These are phyloP conservation scores for Picus viridis DNA, from an alignment of 2,797 vertebrate species.

Conservation along the genomic window DNA sequence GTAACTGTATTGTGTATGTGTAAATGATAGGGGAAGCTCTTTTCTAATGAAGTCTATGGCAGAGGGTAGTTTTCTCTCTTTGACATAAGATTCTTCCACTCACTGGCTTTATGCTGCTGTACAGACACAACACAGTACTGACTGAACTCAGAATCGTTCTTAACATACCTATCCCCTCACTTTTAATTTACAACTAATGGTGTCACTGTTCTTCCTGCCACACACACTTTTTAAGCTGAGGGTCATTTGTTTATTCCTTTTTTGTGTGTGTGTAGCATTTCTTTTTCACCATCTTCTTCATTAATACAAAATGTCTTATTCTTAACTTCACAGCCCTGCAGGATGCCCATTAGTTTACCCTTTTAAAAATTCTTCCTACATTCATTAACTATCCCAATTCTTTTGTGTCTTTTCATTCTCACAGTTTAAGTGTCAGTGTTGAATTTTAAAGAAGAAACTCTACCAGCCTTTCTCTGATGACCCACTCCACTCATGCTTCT, in stretches of 20 bases:
- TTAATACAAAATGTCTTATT: not conserved
- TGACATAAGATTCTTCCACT: not conserved
- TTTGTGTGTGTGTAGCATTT: not conserved
- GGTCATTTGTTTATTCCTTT: constrained; percentile 4
- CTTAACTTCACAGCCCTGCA: not conserved
- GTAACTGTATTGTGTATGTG: not conserved
- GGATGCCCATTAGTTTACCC: not conserved
- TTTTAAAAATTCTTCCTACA: not conserved
- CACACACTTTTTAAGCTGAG: constrained; percentile 4
- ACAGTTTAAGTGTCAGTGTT: not conserved
- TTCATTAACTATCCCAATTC: not conserved
- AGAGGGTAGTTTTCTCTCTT: not conserved
- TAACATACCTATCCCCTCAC: not conserved
- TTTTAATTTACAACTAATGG: not conserved
- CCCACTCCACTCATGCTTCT: not conserved
- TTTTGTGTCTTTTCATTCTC: not conserved
- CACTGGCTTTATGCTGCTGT: not conserved
- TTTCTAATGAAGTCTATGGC: not conserved
- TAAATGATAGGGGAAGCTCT: not conserved
- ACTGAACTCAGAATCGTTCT: not conserved
- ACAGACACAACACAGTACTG: not conserved
- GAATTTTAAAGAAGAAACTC: not conserved
- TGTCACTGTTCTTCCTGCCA: constrained; percentile 32
- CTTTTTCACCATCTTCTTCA: not conserved
- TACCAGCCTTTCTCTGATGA: not conserved